phyloP scores from a whole-genome alignment of 2,888 invertebrate genomes.

The Aphidoletes aphidimyza region DNA sequence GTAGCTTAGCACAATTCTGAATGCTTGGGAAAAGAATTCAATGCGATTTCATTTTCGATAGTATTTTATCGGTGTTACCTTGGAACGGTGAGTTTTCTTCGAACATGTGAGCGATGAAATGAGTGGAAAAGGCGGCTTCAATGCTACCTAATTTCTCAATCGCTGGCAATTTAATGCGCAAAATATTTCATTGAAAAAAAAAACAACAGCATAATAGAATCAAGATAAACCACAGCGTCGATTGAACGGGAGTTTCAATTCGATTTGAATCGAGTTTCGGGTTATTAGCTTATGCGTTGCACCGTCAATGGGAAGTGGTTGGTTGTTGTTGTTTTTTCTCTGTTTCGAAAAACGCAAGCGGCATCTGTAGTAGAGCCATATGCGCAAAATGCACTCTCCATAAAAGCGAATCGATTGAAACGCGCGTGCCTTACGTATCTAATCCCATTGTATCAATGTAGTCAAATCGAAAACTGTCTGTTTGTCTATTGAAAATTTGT shows the following conservation, averaged over 20 bases:
- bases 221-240: constrained; percentile 9
- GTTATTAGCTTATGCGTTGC: constrained; percentile 31
- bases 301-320: constrained; percentile 18
- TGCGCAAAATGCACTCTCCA: not conserved
- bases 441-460: not conserved
- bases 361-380: not conserved
- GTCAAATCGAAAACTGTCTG: not conserved
- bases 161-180: too few relatives aligned
- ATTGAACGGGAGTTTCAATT: constrained; percentile 26
- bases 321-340: too few relatives aligned
- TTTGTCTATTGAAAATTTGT: constrained; percentile 39
- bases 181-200: too few relatives aligned
- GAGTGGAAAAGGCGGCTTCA: too few relatives aligned
- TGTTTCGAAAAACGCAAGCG: too few relatives aligned
- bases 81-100: not conserved
- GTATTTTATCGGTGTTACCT: not conserved
- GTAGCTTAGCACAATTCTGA: too few relatives aligned
- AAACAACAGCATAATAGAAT: constrained; percentile 12
- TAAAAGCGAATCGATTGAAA: constrained; percentile 32
- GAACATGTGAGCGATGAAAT: constrained; percentile 4
- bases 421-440: not conserved
- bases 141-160: too few relatives aligned
- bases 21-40: too few relatives aligned
- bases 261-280: constrained; percentile 38
- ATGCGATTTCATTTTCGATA: constrained; percentile 3